Percentiles rank a stretch among this genome's conserved stretches.
Conservation (phyloP, 2,113 vertebrate species). For the Hydropotes inermis region DNA sequence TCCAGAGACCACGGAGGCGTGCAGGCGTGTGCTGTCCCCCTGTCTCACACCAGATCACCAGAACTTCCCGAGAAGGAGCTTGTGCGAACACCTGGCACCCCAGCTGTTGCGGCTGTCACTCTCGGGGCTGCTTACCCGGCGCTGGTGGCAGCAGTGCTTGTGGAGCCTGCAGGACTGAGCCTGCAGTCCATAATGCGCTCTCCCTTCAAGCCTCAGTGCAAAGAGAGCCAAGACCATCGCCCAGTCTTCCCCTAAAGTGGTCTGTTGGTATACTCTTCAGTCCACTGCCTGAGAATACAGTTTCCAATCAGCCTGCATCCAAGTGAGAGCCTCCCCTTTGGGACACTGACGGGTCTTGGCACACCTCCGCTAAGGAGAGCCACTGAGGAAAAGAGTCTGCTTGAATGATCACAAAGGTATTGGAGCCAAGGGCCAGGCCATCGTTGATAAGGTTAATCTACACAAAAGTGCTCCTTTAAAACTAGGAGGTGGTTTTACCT, state of each 20-base stretch:
- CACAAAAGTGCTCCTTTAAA: neutral
- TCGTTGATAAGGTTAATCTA: neutral
- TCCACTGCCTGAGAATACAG: neutral
- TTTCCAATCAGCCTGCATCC: neutral
- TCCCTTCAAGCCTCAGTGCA: neutral
- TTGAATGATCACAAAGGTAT: neutral
- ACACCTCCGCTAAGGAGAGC: neutral
- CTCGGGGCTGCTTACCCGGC: too few relatives aligned
- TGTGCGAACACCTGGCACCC: neutral
- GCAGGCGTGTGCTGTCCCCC: too few relatives aligned
- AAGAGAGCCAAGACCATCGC: neutral
- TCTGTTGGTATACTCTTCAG: neutral
- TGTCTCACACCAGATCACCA: neutral
- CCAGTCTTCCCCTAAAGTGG: neutral
- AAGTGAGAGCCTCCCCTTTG: neutral
- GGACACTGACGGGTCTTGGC: neutral
- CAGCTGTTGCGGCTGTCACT: neutral
- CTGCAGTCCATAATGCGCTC: fast-evolving
- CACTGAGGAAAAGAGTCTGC: neutral
- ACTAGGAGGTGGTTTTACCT: neutral
- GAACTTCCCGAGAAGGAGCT: neutral
- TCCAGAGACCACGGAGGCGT: neutral
- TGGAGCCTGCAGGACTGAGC: too few relatives aligned
- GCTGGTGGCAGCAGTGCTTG: neutral
- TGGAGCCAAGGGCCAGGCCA: neutral